Base-by-base conservation (phyloP, 2,113 vertebrate genomes). In the Aix galericulata region DNA sequence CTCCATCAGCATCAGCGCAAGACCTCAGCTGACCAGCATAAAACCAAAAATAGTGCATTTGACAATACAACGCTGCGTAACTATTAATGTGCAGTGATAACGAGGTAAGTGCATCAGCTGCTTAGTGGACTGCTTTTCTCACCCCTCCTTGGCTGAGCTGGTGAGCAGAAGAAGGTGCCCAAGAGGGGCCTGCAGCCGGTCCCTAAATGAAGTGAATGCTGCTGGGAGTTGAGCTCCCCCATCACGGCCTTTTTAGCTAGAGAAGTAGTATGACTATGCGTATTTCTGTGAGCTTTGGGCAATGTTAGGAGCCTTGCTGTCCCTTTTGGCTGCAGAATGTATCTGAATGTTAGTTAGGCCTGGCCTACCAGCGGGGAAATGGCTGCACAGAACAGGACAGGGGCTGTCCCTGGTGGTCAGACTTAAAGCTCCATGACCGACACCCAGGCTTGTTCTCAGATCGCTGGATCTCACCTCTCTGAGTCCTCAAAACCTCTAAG, bases 1-100 rank as follows among this genome's bases (percentile, higher is more conserved):
- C 84, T 91, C 93, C 81, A 92, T 82, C 86, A 86, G 88, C 92
- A 62, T 68, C 84, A 92, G 95, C 91, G 91, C 82, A 86, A 95
- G 89, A 91, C 82, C 91, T 69, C 2, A 14, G 72, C 88, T 91
- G 66, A 60, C 68, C n/a, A 90, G 38, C 77, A 67, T 22, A 84
- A 75, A 78, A 25, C 52, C 52, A 50, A 86, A 93, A 95, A 55
- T 23, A 90, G 69, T 23, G 73, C 2, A 1, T 64, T 78, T 66
- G 52, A 82, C 66, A 92, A 48, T 36, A 48, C 64, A 93, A 68
- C 32, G 48, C 63, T 55, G 56, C 86, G 3, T 48, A 88, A 34
- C 59, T 59, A 82, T 42, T 64, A 85, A 56, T 52, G 46, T n/a
- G 58, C 63, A 68, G 62, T 60, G 64, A 44, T 67, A 94, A 27